Percentiles rank a stretch among this genome's conserved stretches.
Conservation (phyloP, 1,140 invertebrate species). For the Holcopasites calliopsidis region DNA sequence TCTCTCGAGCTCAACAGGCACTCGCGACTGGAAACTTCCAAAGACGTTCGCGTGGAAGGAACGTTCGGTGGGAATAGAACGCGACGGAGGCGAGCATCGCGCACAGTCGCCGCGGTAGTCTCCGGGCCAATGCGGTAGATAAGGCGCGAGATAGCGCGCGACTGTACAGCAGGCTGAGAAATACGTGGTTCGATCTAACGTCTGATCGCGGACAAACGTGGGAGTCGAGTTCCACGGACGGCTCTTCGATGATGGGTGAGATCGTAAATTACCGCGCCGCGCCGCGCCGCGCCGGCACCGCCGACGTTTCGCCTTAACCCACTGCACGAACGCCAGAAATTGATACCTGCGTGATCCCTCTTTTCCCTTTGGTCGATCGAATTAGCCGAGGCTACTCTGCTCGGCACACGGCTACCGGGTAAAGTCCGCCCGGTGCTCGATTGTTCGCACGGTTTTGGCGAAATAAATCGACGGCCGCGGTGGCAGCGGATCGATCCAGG, state of each 20-base stretch:
- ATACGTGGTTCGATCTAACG: constrained; percentile 35
- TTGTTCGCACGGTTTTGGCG: neutral
- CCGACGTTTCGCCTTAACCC: neutral
- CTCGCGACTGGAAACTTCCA: neutral
- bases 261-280: constrained; percentile 21
- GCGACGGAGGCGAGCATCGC: constrained; percentile 23
- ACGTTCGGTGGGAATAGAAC: constrained; percentile 33
- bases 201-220: constrained; percentile 41
- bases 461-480: constrained; percentile 4
- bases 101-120: constrained; percentile 1
- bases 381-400: neutral
- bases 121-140: constrained; percentile 24
- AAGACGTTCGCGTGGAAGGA: neutral
- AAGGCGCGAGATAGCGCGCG: constrained; percentile 43
- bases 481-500: constrained; percentile 18
- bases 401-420: neutral
- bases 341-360: constrained; percentile 12
- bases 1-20: too few relatives aligned
- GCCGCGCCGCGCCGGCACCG: too few relatives aligned
- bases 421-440: neutral
- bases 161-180: constrained; percentile 51
- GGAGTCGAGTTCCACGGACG: constrained; percentile 9
- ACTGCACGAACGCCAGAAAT: neutral
- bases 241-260: neutral
- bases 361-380: neutral